Evolutionary conservation across 2,888 invertebrate species (phyloP), one percentile per base, ranked within the genome.

Genomic region (Caenorhabditis sp.): DNA sequence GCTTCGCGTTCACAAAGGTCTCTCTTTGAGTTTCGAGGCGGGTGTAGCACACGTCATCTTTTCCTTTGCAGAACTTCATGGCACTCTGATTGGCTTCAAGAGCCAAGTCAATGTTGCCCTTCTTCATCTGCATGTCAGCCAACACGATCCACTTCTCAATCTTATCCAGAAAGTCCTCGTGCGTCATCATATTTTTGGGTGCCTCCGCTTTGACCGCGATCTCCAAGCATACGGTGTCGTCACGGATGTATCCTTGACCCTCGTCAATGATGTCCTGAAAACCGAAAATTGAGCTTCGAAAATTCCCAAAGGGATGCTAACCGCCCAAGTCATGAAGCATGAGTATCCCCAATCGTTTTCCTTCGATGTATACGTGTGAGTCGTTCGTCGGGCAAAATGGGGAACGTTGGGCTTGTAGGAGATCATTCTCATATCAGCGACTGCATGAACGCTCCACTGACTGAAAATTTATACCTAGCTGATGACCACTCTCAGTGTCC

Each of bases 371-470:
- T 97, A 99, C 93, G 96, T 94, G 94, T 98, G 98, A 93, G 96
- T 97, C 93, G 96, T 98, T 82, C 92, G 91, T 54, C 92, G 87
- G 31, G 90, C 89, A 81, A 92, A 92, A 81, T 92, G 91, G 4
- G 90, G 96, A n/a, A 95, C 95, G 70, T 96, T 96, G n/a, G 96
- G 95, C 93, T 96, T 96, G 92, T 96, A 96, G 73, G 96, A 95
- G 86, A 98, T 94, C 63, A 99, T 94, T 88, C 96, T 95, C 87
- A 99, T 93, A 92, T 98, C 97, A 12, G 98, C 98, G 92, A 95
- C 95, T 51, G 98, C 98, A 93, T 97, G 97, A 92, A 98, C 98
- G 8, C 97, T 97, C 99, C 99, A 99, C 66, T 97, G 96, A 73
- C 94, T 94, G 87, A 28, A 58, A 58, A 58, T n/a, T 58, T 7